Percentiles rank a stretch among this genome's conserved stretches.
Evolutionary conservation across 2,888 invertebrate genomes (phyloP).

Genomic region (Molanna angustata): DNA sequence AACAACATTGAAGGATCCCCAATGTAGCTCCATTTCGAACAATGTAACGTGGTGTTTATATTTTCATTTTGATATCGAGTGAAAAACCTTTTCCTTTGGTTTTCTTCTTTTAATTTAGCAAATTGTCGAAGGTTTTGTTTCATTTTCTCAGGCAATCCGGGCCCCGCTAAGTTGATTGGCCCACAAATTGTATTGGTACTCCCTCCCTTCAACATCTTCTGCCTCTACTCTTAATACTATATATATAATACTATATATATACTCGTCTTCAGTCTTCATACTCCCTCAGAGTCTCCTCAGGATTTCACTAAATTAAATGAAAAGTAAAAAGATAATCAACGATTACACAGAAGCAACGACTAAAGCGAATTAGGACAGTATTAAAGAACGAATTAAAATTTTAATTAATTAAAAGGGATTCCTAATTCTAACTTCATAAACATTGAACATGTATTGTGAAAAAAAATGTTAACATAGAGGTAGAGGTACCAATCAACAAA

Average conservation of each 20-base stretch:
- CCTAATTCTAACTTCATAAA: too few relatives aligned
- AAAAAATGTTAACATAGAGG: too few relatives aligned
- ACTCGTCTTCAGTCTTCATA: too few relatives aligned
- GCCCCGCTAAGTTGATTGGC: conserved; percentile 26
- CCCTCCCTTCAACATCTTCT: not conserved
- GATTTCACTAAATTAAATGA: not conserved
- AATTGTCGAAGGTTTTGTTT: conserved; percentile 27
- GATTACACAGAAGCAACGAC: too few relatives aligned
- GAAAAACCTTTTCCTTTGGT: conserved; percentile 14
- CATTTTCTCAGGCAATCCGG: conserved; percentile 21
- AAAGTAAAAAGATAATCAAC: too few relatives aligned
- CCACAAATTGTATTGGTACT: conserved; percentile 25
- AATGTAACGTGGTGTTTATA: conserved; percentile 8
- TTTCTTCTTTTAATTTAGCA: conserved; percentile 31
- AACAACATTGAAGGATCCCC: not conserved
- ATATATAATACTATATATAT: conserved; percentile 1
- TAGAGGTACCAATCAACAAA: too few relatives aligned
- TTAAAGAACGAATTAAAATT: too few relatives aligned
- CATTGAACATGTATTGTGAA: too few relatives aligned
- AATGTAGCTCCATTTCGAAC: conserved; percentile 1
- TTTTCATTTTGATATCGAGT: conserved; percentile 12
- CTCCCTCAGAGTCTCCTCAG: too few relatives aligned
- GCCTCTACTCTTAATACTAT: not conserved
- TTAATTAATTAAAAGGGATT: too few relatives aligned
- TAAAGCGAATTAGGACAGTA: too few relatives aligned